These are phyloP conservation scores for Agrilus biguttatus DNA, from an alignment of 2,888 invertebrate species.

Conservation along the genomic window DNA sequence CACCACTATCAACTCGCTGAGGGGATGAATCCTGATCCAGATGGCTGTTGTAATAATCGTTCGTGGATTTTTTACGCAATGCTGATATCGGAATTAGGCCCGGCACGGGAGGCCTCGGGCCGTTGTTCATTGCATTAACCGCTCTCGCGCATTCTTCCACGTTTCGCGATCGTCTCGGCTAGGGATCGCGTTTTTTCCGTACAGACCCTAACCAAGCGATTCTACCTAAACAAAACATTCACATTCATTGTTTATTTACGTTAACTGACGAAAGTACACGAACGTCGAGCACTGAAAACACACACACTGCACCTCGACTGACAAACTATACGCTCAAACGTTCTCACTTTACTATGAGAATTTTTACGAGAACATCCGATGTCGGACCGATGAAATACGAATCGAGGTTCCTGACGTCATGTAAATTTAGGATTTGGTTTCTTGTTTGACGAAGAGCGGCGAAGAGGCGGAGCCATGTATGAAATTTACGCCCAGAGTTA, in stretches of 20 bases:
- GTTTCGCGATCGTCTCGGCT: slow-evolving; percentile 7
- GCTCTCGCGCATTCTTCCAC: slow-evolving; percentile 12
- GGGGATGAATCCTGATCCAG: slow-evolving; percentile 6
- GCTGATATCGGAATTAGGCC: slow-evolving; percentile 31
- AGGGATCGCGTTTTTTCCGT: slow-evolving; percentile 4
- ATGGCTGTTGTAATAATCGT: slow-evolving; percentile 7
- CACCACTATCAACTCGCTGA: no score
- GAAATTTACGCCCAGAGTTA: slow-evolving; percentile 15
- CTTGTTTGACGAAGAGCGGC: slow-evolving; percentile 24
- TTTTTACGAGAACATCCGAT: slow-evolving; percentile 19
- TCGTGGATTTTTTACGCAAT: slow-evolving; percentile 21
- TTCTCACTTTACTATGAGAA: slow-evolving; percentile 24
- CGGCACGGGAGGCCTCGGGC: slow-evolving; percentile 28
- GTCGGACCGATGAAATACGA: slow-evolving; percentile 15
- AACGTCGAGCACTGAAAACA: no score
- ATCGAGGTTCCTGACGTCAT: slow-evolving; percentile 16
- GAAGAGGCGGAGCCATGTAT: slow-evolving; percentile 15
- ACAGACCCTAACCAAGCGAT: neutral
- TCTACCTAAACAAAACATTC: neutral
- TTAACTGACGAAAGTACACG: neutral
- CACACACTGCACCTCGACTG: slow-evolving; percentile 8
- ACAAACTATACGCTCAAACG: slow-evolving; percentile 22
- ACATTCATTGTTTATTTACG: neutral
- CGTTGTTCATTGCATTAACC: slow-evolving; percentile 26
- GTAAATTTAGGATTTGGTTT: slow-evolving; percentile 17